A percentile compares a stretch with the other conserved stretches of the same genome.
Evolutionary conservation across 2,113 vertebrate species (phyloP).

Genomic region (Pituophis catenifer): DNA sequence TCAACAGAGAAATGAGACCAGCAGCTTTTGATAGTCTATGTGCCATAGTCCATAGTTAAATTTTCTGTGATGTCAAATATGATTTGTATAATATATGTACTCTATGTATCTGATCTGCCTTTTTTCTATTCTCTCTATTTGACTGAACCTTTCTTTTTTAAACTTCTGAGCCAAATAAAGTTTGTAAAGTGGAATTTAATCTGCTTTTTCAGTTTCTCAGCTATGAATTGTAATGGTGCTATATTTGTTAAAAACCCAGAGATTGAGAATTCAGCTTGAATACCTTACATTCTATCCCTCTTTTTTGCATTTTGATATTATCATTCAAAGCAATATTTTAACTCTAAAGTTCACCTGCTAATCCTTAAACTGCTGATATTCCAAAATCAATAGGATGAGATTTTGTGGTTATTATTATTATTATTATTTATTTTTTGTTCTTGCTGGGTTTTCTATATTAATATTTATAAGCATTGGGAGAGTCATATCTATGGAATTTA

Average conservation of each 20-base stretch:
- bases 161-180: background rate
- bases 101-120: background rate
- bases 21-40: background rate
- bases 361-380: conserved; percentile 80
- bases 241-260: conserved; percentile 39
- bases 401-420: conserved; percentile 80
- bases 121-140: background rate
- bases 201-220: background rate
- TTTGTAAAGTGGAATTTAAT: conserved; percentile 37
- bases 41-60: background rate
- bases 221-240: conserved; percentile 56
- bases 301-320: conserved; percentile 61
- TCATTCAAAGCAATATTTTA: conserved; percentile 76
- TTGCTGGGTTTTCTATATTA: conserved; percentile 70
- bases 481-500: background rate
- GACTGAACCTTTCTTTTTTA: background rate
- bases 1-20: background rate
- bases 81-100: background rate
- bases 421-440: conserved; percentile 71
- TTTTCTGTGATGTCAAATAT: background rate
- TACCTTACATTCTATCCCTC: background rate
- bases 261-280: conserved; percentile 53
- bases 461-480: conserved; percentile 78
- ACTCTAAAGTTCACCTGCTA: conserved; percentile 78
- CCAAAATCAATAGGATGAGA: conserved; percentile 80